phyloP scores from a whole-genome alignment of 2,113 vertebrate species.

The human (Homo sapiens) region DNA sequence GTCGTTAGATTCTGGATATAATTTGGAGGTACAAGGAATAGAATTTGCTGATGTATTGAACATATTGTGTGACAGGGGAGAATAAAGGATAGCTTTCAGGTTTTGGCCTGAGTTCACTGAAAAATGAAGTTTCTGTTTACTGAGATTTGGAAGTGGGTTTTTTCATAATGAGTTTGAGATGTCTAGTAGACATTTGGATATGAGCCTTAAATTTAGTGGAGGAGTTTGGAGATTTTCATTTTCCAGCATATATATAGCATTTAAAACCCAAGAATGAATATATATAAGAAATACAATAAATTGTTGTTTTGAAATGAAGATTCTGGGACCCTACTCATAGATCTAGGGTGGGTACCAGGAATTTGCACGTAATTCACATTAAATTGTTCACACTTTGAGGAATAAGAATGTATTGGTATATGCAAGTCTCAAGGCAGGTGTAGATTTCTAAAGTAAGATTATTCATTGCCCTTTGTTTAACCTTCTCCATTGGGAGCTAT shows the following conservation, averaged over 20 bases:
- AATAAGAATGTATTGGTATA: neutral
- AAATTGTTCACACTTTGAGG: neutral
- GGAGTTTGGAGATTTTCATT: neutral
- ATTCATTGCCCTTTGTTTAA: neutral
- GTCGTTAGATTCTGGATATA: neutral
- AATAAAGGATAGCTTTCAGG: neutral
- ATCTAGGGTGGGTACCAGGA: neutral
- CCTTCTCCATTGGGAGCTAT: neutral
- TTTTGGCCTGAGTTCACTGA: neutral
- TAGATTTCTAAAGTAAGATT: neutral
- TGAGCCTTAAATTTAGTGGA: neutral
- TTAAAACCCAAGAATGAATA: neutral
- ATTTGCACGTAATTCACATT: neutral
- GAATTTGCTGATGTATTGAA: neutral
- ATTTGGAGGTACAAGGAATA: neutral
- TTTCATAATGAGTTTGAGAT: neutral
- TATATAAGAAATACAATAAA: neutral
- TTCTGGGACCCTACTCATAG: neutral
- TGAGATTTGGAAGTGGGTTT: neutral
- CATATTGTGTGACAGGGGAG: neutral
- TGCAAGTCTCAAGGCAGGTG: neutral
- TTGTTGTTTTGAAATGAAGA: conserved; percentile 35
- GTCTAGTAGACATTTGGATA: neutral
- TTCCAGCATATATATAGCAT: neutral
- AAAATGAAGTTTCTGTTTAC: neutral